phyloP scores from a whole-genome alignment of 1,140 invertebrate genomes.

The Saccostrea echinata region DNA sequence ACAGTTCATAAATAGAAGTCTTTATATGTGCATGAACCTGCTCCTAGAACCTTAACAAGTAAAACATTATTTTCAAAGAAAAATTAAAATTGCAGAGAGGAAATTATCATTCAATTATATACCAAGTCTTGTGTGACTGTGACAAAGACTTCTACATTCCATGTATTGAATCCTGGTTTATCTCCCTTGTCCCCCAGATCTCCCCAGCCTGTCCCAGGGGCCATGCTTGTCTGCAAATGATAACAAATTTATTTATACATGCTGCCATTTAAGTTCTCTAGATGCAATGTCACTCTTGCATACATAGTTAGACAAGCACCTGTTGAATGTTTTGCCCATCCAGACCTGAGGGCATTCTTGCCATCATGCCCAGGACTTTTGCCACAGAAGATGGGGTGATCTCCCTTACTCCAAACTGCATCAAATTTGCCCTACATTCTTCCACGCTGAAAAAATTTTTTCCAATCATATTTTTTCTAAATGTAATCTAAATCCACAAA shows the following conservation, averaged over 20 bases:
- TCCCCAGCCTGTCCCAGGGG: slow-evolving; percentile 80
- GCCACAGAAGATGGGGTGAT: slow-evolving; percentile 90
- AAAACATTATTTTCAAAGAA: no score
- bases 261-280: no score
- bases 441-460: slow-evolving; percentile 83
- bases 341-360: slow-evolving; percentile 88
- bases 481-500: no score
- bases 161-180: slow-evolving; percentile 83
- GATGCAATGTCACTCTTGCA: no score
- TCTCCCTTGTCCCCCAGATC: slow-evolving; percentile 77
- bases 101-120: slow-evolving; percentile 63
- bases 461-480: not conserved
- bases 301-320: not conserved
- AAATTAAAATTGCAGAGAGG: no score
- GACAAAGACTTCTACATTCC: slow-evolving; percentile 96
- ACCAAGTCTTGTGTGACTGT: slow-evolving; percentile 93
- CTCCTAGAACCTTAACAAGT: no score
- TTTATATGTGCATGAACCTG: no score
- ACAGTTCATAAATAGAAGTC: no score
- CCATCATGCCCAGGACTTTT: slow-evolving; percentile 92
- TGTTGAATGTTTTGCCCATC: slow-evolving; percentile 50
- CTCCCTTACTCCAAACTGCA: slow-evolving; percentile 87
- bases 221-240: slow-evolving; percentile 59
- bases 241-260: not conserved
- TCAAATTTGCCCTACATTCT: slow-evolving; percentile 91